Evolutionary conservation across 2,888 invertebrate species (phyloP).

Genomic region (Tipula lateralis): DNA sequence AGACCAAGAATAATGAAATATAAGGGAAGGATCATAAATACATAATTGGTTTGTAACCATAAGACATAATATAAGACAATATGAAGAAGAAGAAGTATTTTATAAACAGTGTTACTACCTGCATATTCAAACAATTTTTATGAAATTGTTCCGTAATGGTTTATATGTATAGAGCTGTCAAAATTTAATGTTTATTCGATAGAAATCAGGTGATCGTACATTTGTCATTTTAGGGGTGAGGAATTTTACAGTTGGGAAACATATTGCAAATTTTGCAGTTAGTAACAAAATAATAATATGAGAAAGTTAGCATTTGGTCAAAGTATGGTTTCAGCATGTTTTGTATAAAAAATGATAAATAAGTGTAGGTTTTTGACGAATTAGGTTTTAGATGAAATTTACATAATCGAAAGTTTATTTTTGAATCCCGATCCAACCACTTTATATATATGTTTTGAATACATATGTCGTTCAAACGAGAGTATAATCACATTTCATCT

Average conservation of each 20-base stretch:
- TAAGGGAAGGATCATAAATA: neutral
- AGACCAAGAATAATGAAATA: neutral
- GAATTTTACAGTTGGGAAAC: neutral
- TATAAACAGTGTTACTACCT: neutral
- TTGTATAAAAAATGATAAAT: no score
- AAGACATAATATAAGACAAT: neutral
- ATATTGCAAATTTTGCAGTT: neutral
- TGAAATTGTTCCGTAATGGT: neutral
- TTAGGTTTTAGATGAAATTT: no score
- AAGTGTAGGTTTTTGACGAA: no score
- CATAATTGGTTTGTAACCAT: neutral
- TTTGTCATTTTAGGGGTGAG: neutral
- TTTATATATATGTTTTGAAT: no score
- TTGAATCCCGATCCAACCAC: no score
- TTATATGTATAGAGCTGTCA: neutral
- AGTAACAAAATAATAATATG: no score
- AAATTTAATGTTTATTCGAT: neutral
- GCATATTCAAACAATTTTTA: neutral
- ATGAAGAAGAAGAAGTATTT: neutral
- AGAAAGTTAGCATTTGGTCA: no score
- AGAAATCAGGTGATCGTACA: neutral
- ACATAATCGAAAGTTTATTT: no score
- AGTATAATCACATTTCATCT: no score
- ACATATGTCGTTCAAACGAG: no score
- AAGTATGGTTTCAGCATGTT: no score